Percentiles rank a stretch among this genome's conserved stretches.
Conservation (phyloP, 2,888 invertebrate genomes). For the Melikaiella ostensackeni region DNA sequence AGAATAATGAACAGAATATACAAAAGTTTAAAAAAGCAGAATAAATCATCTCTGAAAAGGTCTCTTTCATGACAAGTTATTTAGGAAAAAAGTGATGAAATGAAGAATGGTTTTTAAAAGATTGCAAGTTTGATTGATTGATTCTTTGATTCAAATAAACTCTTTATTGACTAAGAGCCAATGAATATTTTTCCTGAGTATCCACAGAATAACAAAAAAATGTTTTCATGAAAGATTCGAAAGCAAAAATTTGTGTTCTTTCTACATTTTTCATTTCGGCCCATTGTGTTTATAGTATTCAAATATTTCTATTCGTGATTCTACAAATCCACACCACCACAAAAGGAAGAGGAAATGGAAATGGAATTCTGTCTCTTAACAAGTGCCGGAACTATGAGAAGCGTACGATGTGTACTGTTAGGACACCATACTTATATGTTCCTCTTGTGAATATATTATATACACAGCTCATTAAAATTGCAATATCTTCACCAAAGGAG, state of each 20-base stretch:
- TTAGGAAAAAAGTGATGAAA: constrained; percentile 16
- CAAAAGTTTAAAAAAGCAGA: constrained; percentile 2
- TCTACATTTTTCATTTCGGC: background rate
- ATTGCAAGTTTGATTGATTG: too few relatives aligned
- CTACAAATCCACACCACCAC: too few relatives aligned
- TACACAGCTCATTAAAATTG: constrained; percentile 67
- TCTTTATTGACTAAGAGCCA: too few relatives aligned
- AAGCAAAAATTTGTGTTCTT: background rate
- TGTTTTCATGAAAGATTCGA: too few relatives aligned
- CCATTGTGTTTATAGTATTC: background rate
- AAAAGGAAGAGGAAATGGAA: constrained; percentile 21
- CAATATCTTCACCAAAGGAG: constrained; percentile 50
- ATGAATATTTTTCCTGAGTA: too few relatives aligned
- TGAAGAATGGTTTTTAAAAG: too few relatives aligned
- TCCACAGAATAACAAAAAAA: too few relatives aligned
- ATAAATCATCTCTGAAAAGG: constrained; percentile 19
- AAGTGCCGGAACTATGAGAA: constrained; percentile 34
- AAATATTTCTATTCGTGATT: constrained; percentile 10
- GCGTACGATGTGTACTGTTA: constrained; percentile 34
- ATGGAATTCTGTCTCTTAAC: constrained; percentile 21
- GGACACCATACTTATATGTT: constrained; percentile 9
- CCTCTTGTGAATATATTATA: constrained; percentile 43
- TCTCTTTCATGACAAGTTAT: constrained; percentile 20
- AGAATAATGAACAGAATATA: constrained; percentile 29
- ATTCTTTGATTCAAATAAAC: too few relatives aligned